A percentile compares a stretch with the other conserved stretches of the same genome.
These are phyloP conservation scores for Ips nitidus DNA, from an alignment of 1,140 invertebrate genomes.

Conservation along the genomic window DNA sequence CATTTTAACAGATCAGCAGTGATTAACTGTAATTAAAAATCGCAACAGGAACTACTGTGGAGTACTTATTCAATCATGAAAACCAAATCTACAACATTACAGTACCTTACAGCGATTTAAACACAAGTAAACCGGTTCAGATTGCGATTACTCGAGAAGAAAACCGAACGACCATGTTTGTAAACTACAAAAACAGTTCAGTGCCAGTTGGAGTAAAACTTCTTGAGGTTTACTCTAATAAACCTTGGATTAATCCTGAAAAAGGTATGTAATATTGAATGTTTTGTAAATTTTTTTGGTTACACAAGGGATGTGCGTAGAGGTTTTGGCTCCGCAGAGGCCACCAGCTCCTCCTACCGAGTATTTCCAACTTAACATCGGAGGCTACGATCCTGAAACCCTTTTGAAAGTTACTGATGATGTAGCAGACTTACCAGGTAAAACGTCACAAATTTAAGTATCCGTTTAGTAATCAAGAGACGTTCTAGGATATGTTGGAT, in stretches of 20 bases:
- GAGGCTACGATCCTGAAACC: constrained; percentile 78
- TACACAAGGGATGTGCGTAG: constrained; percentile 54
- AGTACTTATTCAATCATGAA: constrained; percentile 82
- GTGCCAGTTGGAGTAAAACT: constrained; percentile 69
- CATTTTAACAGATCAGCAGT: background rate
- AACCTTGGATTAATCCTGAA: constrained; percentile 82
- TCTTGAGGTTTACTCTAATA: constrained; percentile 74
- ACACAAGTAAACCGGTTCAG: constrained; percentile 80
- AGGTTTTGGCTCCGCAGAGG: constrained; percentile 81
- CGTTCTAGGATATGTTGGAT: constrained; percentile 74
- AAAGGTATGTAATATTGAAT: constrained; percentile 56
- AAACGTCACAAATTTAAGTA: background rate
- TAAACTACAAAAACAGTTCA: constrained; percentile 76
- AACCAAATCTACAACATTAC: constrained; percentile 79
- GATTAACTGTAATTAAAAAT: background rate
- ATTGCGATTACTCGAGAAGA: constrained; percentile 76
- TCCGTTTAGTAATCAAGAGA: background rate
- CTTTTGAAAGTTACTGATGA: constrained; percentile 64
- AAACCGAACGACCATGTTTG: constrained; percentile 75
- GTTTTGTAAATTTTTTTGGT: background rate
- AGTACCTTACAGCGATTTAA: constrained; percentile 71
- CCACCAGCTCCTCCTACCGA: constrained; percentile 79
- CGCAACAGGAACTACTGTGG: constrained; percentile 60
- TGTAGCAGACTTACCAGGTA: constrained; percentile 58
- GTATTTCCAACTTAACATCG: constrained; percentile 87